Evolutionary conservation across 1,140 invertebrate genomes (phyloP), one percentile per base, ranked within the genome.

Genomic region (Euura saliciscinereae): DNA sequence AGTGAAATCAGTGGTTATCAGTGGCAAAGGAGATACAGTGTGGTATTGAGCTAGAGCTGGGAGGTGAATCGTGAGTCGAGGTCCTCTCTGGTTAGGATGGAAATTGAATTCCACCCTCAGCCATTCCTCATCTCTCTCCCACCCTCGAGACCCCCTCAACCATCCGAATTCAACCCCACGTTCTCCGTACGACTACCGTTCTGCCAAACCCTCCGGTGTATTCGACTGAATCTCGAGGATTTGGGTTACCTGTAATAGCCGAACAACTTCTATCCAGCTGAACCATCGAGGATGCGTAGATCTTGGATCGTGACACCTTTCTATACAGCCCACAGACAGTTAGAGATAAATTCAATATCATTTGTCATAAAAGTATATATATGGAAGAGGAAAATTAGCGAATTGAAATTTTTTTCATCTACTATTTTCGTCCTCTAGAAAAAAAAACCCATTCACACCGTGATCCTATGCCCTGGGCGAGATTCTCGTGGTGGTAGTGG

Each of bases 41-140:
- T 75, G 76, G 75, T 79, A 77, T 76, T 64, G 67, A 77, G 72
- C 75, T 74, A 13, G 66, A 11, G 11, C 8, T 28, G 0, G 28
- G 66, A 42, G 66, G 75, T 71, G 66, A 71, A 73, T 74, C 45
- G 77, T 68, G 75, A 76, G 73, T 80, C 51, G 51, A 59, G 51
- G 76, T 78, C 81, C 78, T 67, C 66, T 80, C 75, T 80, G 78
- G 79, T 80, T 80, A 78, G 76, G 77, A 83, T 82, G 80, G 79
- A 82, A 82, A 83, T 83, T 83, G 78, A 83, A 82, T 83, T 83
- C 80, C 76, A 76, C 78, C 80, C 77, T 75, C 70, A 74, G 75
- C 74, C 76, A 74, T 78, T 73, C 71, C 69, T 75, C 72, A 74
- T 77, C 76, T 77, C 73, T 59, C 73, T 67, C 66, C 43, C 51